Percentiles rank a stretch among this genome's conserved stretches.
Conservation (phyloP, 2,113 vertebrate species). For the Egretta garzetta region DNA sequence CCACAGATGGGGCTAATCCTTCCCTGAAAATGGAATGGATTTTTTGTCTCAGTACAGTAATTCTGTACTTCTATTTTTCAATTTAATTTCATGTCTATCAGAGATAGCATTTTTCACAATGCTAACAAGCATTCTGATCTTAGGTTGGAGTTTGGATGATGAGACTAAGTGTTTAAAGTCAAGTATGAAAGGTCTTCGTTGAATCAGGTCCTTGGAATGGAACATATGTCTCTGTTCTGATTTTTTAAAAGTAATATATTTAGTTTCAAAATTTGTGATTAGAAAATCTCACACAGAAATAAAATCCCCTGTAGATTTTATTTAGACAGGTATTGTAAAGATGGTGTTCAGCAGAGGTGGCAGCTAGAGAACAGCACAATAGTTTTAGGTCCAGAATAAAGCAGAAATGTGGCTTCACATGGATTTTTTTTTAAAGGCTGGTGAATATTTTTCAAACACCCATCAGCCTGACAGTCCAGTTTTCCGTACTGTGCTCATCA, state of each 20-base stretch:
- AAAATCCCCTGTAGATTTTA: not conserved
- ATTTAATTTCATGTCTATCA: not conserved
- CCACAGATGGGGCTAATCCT: not conserved
- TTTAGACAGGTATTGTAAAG: not conserved
- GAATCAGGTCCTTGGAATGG: not conserved
- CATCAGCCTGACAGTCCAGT: not conserved
- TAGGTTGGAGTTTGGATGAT: not conserved
- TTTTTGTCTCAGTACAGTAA: not conserved
- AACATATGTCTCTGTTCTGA: not conserved
- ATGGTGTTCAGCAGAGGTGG: not conserved
- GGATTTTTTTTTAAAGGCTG: not conserved
- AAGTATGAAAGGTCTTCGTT: not conserved
- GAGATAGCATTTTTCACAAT: not conserved
- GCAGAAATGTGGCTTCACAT: not conserved
- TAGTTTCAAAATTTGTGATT: not conserved
- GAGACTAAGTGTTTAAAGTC: not conserved
- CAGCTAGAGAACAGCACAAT: not conserved
- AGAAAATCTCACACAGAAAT: not conserved
- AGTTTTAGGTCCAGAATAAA: not conserved
- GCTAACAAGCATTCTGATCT: not conserved
- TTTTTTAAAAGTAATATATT: not conserved
- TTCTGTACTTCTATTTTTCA: not conserved
- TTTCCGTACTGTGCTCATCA: not conserved
- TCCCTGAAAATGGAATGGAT: not conserved
- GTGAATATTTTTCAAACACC: fast-evolving